A percentile compares a stretch with the other conserved stretches of the same genome.
Evolutionary conservation across 30 jellyfish, hydroid and myxozoan species (phyloP).

Genomic region (Cassiopea andromeda): DNA sequence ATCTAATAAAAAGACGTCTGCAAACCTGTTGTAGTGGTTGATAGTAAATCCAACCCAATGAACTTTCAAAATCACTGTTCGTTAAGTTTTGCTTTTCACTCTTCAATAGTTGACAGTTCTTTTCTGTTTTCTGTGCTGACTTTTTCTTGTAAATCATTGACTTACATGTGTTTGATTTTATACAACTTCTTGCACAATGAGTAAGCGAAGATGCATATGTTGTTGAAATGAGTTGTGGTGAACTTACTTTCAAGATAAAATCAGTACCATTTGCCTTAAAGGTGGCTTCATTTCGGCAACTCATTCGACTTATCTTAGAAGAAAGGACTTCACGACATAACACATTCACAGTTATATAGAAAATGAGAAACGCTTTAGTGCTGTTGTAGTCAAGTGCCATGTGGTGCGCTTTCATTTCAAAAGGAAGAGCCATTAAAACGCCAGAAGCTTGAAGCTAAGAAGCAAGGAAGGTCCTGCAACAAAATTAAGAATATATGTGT

Average conservation of each 20-base stretch:
- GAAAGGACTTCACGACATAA: not conserved
- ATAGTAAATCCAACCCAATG: conserved; percentile 3
- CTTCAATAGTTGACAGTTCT: not conserved
- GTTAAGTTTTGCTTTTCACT: not conserved
- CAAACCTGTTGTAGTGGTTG: conserved; percentile 2
- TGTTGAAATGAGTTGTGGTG: not conserved
- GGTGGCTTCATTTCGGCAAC: conserved; percentile 16
- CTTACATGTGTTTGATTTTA: not conserved
- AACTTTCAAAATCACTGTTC: not conserved
- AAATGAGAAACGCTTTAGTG: not conserved
- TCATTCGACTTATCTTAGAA: not conserved
- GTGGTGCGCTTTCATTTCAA: not conserved
- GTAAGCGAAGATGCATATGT: not conserved
- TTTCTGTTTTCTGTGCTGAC: not conserved
- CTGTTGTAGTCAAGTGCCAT: not conserved
- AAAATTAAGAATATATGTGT: too few relatives aligned
- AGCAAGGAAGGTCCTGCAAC: too few relatives aligned
- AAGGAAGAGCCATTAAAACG: too few relatives aligned
- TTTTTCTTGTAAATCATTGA: not conserved
- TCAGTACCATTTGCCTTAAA: not conserved
- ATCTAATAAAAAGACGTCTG: not conserved
- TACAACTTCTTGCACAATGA: conserved; percentile 8
- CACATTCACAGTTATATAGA: not conserved
- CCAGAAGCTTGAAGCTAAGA: too few relatives aligned
- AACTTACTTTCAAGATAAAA: not conserved